A percentile compares a stretch with the other conserved stretches of the same genome.
Evolutionary conservation across 64 coral and sea anemone species (phyloP).

Genomic region (Dendrophyllia cribrosa): DNA sequence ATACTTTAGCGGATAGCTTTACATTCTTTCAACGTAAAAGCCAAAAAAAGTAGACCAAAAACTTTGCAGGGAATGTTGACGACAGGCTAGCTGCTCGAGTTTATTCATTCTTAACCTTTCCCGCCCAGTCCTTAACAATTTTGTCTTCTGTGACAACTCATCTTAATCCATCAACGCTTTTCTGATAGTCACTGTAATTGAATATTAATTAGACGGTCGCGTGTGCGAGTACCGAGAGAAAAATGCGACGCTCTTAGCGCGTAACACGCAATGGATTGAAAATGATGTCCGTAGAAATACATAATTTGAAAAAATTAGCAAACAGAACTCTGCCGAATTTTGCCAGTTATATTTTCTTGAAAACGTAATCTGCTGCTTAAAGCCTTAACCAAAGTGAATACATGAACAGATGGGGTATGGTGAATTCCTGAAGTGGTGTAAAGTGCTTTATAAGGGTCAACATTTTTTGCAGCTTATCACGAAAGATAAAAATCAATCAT

Average conservation of each 20-base stretch:
- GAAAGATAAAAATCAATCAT: slow-evolving; percentile 27
- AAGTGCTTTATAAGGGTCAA: slow-evolving; percentile 26
- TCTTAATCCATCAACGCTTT: slow-evolving; percentile 25
- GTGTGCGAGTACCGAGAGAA: neutral
- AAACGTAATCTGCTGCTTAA: neutral
- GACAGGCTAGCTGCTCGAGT: neutral
- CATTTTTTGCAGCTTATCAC: slow-evolving; percentile 48
- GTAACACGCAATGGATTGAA: neutral
- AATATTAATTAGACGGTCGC: slow-evolving; percentile 19
- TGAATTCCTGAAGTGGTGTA: slow-evolving; percentile 5
- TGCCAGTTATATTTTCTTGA: neutral
- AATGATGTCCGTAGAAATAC: neutral
- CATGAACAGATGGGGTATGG: neutral
- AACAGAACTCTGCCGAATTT: neutral
- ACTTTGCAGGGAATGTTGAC: slow-evolving; percentile 7
- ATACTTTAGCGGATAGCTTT: neutral
- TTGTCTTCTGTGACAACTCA: slow-evolving; percentile 25
- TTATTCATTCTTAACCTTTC: slow-evolving; percentile 34
- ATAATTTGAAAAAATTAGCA: neutral
- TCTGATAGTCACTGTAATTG: neutral
- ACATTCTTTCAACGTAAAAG: neutral
- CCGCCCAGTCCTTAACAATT: slow-evolving; percentile 30
- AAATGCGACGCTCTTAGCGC: neutral
- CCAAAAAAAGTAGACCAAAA: neutral
- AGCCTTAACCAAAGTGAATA: neutral